phyloP scores from a whole-genome alignment of 2,888 invertebrate species.

The Deilephila porcellus region DNA sequence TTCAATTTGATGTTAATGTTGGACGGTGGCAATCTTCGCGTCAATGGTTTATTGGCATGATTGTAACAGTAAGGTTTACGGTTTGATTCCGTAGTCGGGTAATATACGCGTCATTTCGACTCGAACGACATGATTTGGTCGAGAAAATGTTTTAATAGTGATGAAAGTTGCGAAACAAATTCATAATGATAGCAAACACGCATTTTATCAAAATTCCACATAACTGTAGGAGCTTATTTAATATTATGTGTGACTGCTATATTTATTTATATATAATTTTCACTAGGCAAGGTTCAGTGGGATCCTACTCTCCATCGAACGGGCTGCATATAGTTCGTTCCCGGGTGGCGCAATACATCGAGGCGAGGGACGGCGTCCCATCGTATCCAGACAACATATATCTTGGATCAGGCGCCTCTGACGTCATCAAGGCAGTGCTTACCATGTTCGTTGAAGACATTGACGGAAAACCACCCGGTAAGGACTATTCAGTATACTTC shows the following conservation, averaged over 20 bases:
- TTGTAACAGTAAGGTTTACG: too few relatives aligned
- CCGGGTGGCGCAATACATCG: slow-evolving; percentile 93
- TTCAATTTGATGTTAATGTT: too few relatives aligned
- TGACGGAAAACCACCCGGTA: slow-evolving; percentile 83
- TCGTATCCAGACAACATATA: slow-evolving; percentile 90
- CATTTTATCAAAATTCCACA: neutral
- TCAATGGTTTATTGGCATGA: too few relatives aligned
- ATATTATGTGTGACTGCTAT: too few relatives aligned
- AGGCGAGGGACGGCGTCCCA: slow-evolving; percentile 86
- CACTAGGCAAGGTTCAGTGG: slow-evolving; percentile 90
- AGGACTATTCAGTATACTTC: neutral
- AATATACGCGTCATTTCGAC: too few relatives aligned
- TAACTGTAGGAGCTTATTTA: too few relatives aligned
- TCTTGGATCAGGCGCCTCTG: slow-evolving; percentile 96
- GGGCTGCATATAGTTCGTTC: slow-evolving; percentile 94
- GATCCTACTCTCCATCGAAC: slow-evolving; percentile 94
- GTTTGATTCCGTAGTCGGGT: too few relatives aligned
- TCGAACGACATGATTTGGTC: too few relatives aligned
- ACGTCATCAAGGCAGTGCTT: slow-evolving; percentile 94
- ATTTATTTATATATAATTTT: neutral
- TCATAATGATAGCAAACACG: neutral
- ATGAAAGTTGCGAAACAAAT: neutral
- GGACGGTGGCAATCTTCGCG: too few relatives aligned
- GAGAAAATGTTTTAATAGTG: too few relatives aligned
- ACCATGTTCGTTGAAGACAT: slow-evolving; percentile 86